phyloP scores from a whole-genome alignment of 1,140 invertebrate genomes.

The Oscheius sp. region DNA sequence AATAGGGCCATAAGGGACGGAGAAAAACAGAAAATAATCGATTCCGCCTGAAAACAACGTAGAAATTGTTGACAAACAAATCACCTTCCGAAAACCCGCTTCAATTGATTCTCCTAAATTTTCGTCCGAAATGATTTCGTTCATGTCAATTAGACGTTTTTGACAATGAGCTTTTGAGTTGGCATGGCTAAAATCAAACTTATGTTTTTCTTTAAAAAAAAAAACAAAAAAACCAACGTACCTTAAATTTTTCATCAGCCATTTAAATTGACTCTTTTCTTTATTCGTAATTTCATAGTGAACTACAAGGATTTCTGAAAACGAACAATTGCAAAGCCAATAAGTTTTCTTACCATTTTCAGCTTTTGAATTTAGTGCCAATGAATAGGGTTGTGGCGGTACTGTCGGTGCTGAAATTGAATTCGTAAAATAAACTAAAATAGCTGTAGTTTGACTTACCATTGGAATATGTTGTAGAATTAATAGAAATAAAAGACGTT shows the following conservation, averaged over 20 bases:
- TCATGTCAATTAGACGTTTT: too few relatives aligned
- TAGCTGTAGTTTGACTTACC: background rate
- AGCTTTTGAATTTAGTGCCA: too few relatives aligned
- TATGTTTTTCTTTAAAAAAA: too few relatives aligned
- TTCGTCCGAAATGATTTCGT: too few relatives aligned
- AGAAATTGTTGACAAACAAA: background rate
- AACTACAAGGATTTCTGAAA: conserved; percentile 7
- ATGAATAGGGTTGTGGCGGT: too few relatives aligned
- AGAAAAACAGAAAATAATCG: background rate
- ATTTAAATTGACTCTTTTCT: conserved; percentile 1
- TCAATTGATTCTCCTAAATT: background rate
- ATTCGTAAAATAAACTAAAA: background rate
- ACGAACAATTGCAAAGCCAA: too few relatives aligned
- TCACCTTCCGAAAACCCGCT: background rate
- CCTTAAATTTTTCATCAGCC: conserved; percentile 4
- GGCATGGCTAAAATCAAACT: too few relatives aligned
- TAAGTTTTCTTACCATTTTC: too few relatives aligned
- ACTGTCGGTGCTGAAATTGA: too few relatives aligned
- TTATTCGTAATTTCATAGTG: background rate
- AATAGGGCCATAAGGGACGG: background rate
- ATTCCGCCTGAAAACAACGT: background rate
- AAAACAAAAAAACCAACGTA: too few relatives aligned
- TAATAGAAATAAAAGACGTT: too few relatives aligned
- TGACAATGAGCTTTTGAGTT: too few relatives aligned
- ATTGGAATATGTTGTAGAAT: background rate